Percentiles rank a stretch among this genome's conserved stretches.
These are phyloP conservation scores for Eclectus roratus DNA, from an alignment of 2,113 vertebrate genomes.

Conservation along the genomic window DNA sequence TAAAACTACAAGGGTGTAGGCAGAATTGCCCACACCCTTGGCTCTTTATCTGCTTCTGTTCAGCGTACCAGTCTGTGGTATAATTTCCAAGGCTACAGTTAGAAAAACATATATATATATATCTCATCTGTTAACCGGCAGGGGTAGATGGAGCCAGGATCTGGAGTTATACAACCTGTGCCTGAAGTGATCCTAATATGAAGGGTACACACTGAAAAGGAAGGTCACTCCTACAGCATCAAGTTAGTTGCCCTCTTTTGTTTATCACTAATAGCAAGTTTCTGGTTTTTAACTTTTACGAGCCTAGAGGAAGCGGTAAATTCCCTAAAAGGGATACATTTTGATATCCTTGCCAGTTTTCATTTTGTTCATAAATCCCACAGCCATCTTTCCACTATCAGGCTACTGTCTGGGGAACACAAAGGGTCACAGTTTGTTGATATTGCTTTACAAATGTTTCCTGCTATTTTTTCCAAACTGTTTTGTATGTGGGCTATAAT, in stretches of 20 bases:
- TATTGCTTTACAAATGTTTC: slow-evolving; percentile 14
- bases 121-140: background rate
- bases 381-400: background rate
- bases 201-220: background rate
- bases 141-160: background rate
- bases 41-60: background rate
- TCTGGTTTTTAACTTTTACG: background rate
- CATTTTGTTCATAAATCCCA: background rate
- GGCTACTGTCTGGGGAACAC: background rate
- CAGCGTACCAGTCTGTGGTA: background rate
- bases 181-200: background rate
- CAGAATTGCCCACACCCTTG: background rate
- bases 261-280: background rate
- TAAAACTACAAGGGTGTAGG: background rate
- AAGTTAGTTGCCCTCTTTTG: background rate
- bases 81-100: background rate
- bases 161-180: background rate
- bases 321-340: background rate
- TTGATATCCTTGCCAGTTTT: background rate
- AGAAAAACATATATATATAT: background rate
- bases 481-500: background rate
- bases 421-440: background rate
- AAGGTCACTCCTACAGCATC: background rate
- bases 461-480: background rate
- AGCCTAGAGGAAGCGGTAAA: background rate